Base-by-base conservation (phyloP, 2,797 vertebrate genomes). In the Semaprochilodus insignis region DNA sequence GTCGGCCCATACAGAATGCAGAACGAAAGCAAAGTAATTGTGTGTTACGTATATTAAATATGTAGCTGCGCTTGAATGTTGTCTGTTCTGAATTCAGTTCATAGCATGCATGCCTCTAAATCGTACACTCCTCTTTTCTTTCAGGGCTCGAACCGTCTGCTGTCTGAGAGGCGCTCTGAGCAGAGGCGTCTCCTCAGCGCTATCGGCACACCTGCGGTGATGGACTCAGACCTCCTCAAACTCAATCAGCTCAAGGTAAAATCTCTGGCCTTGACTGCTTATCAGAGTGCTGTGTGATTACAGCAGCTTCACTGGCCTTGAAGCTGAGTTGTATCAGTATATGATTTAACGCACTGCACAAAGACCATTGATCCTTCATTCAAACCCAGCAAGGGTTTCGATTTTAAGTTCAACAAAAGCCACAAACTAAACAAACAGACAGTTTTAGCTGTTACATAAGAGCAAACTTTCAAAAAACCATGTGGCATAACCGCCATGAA, bases 191-290 rank as follows among this genome's bases (percentile, higher is more conserved):
- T 98, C 55, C 96, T 98, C 83, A 97, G 96, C 0, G 96, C 96
- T 81, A 98, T 98, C 0, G 97, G 97, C 31, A 95, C 96, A 0
- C 94, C 94, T 0, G 96, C 97, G 0, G 91, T 97, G 69, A 91
- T 97, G 93, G 97, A 98, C 88, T 97, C 97, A 5, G 97, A 97
- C 84, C 93, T 97, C 67, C 95, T 97, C 5, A 98, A 97, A 90
- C 94, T 97, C 79, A 98, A 98, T 91, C 97, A 98, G 91, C 95
- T 98, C 44, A 98, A 98, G 96, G 97, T 97, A 91, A 40, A 40
- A 2, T 51, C 27, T 31, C 1, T 73, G 84, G 31, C 77, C 40
- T 80, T 82, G 71, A 77, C 23, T 19, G 27, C 11, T 15, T 57
- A 76, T 83, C 81, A 34, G 25, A 31, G 31, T 31, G 6, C 51